Evolutionary conservation across 2,113 vertebrate genomes (phyloP).

Genomic region (Cisticola juncidis): DNA sequence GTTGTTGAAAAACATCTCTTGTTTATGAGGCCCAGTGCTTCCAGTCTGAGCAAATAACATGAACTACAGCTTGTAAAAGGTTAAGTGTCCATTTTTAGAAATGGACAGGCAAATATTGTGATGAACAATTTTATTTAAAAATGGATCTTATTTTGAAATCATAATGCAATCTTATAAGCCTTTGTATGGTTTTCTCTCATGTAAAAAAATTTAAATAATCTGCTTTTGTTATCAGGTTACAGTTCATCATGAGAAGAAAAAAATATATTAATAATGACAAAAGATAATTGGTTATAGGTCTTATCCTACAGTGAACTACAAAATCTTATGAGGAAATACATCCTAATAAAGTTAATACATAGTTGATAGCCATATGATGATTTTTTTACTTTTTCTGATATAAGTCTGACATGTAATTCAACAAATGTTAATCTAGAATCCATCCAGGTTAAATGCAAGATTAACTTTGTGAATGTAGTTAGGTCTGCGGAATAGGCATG

Average conservation of each 20-base stretch:
- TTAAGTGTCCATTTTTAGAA: neutral
- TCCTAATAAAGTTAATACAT: neutral
- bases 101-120: neutral
- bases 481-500: neutral
- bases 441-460: neutral
- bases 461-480: neutral
- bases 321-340: neutral
- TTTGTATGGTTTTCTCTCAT: neutral
- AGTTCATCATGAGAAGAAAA: neutral
- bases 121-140: neutral
- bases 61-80: neutral
- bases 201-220: neutral
- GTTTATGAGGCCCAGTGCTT: neutral
- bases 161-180: neutral
- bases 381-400: neutral
- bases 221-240: neutral
- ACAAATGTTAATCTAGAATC: neutral
- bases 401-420: neutral
- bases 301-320: neutral
- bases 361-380: neutral
- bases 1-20: neutral
- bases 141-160: neutral
- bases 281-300: neutral
- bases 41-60: neutral
- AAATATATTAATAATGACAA: neutral